These are phyloP conservation scores for Sarcophaga bullata DNA, from an alignment of 1,140 invertebrate genomes.

Conservation along the genomic window DNA sequence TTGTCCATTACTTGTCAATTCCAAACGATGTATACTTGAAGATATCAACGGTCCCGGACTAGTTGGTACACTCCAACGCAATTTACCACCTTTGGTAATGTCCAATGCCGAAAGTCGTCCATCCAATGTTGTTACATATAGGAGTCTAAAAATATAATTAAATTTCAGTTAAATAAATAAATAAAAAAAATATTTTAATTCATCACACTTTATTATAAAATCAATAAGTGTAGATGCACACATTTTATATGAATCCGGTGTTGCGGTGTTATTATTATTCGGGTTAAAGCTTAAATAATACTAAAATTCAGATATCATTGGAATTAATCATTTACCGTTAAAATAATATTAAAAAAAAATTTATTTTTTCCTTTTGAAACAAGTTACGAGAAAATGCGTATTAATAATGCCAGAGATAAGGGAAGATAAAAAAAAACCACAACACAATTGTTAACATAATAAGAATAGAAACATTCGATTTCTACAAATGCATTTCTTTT, in stretches of 20 bases:
- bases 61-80: slow-evolving; percentile 80
- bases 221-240: background rate
- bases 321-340: too few relatives aligned
- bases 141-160: slow-evolving; percentile 68
- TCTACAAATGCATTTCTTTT: too few relatives aligned
- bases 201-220: slow-evolving; percentile 18
- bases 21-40: slow-evolving; percentile 84
- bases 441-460: too few relatives aligned
- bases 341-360: too few relatives aligned
- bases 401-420: too few relatives aligned
- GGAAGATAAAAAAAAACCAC: too few relatives aligned
- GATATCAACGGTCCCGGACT: slow-evolving; percentile 79
- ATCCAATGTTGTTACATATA: slow-evolving; percentile 90
- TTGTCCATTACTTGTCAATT: slow-evolving; percentile 86
- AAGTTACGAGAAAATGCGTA: too few relatives aligned
- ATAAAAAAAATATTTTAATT: background rate
- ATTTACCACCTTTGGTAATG: slow-evolving; percentile 72
- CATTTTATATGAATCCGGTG: background rate
- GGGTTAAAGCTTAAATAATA: background rate
- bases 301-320: background rate
- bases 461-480: too few relatives aligned
- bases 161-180: background rate
- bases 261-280: background rate
- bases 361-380: too few relatives aligned
- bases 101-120: slow-evolving; percentile 84